These are phyloP conservation scores for Xenopus petersii DNA, from an alignment of 2,797 vertebrate species.

Conservation along the genomic window DNA sequence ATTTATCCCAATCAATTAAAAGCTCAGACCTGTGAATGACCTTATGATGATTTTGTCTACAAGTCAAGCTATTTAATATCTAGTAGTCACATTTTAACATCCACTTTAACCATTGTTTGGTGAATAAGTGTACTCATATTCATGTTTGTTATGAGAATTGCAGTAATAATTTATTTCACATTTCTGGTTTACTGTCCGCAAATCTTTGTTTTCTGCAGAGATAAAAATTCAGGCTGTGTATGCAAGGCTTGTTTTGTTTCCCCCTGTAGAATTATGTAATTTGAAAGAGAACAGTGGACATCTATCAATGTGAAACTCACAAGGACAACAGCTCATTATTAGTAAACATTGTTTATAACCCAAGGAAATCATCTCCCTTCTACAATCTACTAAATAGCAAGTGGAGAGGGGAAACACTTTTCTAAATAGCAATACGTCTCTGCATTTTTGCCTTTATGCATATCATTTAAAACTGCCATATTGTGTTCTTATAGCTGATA, in stretches of 20 bases:
- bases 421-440: too few species aligned
- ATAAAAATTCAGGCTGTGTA: slow-evolving; percentile 46
- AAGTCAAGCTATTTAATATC: slow-evolving; percentile 11
- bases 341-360: slow-evolving; percentile 52
- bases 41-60: slow-evolving; percentile 31
- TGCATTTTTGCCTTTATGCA: too few species aligned
- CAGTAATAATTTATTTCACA: slow-evolving; percentile 47
- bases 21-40: slow-evolving; percentile 20
- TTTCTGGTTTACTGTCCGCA: slow-evolving; percentile 44
- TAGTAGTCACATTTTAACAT: neutral
- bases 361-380: too few species aligned
- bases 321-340: slow-evolving; percentile 58
- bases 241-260: slow-evolving; percentile 50
- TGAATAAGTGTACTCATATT: neutral
- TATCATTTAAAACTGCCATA: too few species aligned
- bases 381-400: too few species aligned
- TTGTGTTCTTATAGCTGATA: too few species aligned
- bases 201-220: slow-evolving; percentile 45
- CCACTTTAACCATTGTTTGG: slow-evolving; percentile 1
- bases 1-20: neutral
- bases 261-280: slow-evolving; percentile 50
- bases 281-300: slow-evolving; percentile 51
- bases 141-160: neutral
- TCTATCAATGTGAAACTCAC: slow-evolving; percentile 58
- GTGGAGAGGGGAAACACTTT: too few species aligned